A percentile compares a stretch with the other conserved stretches of the same genome.
These are phyloP conservation scores for Tetheella fluctuosa DNA, from an alignment of 2,888 invertebrate species.

Conservation along the genomic window DNA sequence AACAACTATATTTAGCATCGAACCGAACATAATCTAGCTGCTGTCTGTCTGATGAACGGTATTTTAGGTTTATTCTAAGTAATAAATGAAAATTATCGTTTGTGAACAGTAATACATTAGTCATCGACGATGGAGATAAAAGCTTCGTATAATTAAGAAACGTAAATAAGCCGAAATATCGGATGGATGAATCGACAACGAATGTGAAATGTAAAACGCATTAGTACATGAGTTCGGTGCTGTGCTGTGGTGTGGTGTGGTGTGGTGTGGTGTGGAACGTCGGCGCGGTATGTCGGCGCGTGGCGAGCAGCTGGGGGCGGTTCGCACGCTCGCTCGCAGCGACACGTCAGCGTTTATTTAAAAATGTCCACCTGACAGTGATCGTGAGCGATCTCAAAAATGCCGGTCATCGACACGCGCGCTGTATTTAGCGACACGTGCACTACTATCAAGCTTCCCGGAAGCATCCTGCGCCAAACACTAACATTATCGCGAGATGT, in stretches of 20 bases:
- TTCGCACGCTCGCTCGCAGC: constrained; percentile 14
- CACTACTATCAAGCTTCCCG: constrained; percentile 39
- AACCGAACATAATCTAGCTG: too few species aligned
- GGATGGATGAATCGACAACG: constrained; percentile 40
- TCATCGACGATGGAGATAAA: constrained; percentile 37
- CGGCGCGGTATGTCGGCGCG: constrained; percentile 15
- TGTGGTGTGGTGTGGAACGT: too few species aligned
- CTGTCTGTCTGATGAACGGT: too few species aligned
- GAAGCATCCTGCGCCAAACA: constrained; percentile 48
- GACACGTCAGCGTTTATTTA: constrained; percentile 36
- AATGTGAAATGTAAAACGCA: constrained; percentile 39
- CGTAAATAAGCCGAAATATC: constrained; percentile 50
- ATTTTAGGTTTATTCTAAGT: background rate
- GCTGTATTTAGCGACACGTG: constrained; percentile 17
- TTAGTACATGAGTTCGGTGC: constrained; percentile 18
- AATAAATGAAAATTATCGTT: constrained; percentile 9
- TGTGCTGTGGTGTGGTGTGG: too few species aligned
- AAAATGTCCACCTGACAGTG: constrained; percentile 44
- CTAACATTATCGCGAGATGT: constrained; percentile 41
- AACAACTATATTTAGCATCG: too few species aligned
- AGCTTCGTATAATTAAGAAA: constrained; percentile 36
- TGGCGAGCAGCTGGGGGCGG: background rate
- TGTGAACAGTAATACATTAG: constrained; percentile 31
- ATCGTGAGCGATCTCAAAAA: constrained; percentile 40
- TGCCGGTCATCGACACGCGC: constrained; percentile 53